Conservation (phyloP, 1,140 invertebrate species). For the Pantala flavescens region DNA sequence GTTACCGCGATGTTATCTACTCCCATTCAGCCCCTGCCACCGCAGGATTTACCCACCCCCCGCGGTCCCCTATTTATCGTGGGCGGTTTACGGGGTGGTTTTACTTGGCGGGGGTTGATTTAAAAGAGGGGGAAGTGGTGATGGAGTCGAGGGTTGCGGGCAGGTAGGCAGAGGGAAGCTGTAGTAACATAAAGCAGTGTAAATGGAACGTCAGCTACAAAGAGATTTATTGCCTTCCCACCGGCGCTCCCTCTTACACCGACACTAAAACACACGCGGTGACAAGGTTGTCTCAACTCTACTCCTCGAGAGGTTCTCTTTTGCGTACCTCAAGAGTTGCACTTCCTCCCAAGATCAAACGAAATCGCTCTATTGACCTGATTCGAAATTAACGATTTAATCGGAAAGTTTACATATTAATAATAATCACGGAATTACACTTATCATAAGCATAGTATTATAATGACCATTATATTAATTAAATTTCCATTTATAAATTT, state of each 20-base stretch:
- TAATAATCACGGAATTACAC: no score
- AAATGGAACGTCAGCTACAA: conserved; percentile 5
- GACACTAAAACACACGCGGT: background rate
- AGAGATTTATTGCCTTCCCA: background rate
- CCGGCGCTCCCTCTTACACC: background rate
- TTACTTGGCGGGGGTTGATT: background rate
- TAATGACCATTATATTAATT: no score
- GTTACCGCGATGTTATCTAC: background rate
- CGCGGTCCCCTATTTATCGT: background rate
- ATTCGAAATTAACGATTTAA: no score
- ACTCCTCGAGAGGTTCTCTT: no score
- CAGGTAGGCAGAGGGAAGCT: background rate
- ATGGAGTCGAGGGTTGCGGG: background rate
- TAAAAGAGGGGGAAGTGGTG: background rate
- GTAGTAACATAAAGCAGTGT: background rate
- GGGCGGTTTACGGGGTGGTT: background rate
- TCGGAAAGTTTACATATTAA: no score
- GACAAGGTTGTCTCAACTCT: background rate
- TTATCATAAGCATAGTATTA: no score
- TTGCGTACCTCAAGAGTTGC: no score
- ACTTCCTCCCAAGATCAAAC: no score
- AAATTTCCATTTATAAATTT: no score
- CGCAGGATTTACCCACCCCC: background rate
- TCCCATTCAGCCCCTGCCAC: background rate
- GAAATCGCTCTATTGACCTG: no score